Conservation (phyloP, 2,888 invertebrate genomes). For the Hetaerina titia region DNA sequence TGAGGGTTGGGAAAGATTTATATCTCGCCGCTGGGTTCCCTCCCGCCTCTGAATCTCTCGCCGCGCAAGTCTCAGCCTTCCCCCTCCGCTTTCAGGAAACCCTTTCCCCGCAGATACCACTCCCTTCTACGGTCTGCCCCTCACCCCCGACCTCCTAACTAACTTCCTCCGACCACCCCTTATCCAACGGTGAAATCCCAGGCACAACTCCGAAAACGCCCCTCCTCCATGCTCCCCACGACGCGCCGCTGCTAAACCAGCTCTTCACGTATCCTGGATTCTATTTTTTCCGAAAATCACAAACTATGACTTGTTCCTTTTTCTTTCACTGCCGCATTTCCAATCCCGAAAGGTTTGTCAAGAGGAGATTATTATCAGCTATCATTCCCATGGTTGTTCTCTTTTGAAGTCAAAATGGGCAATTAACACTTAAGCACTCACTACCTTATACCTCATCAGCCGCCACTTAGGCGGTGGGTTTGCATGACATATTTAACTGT, state of each 20-base stretch:
- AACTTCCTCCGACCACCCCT: not conserved
- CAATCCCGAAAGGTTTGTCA: too few species aligned
- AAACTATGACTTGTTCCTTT: not conserved
- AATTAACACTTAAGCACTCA: too few species aligned
- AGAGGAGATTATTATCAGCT: too few species aligned
- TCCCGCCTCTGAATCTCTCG: not conserved
- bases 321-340: not conserved
- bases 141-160: not conserved
- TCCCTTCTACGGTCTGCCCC: not conserved
- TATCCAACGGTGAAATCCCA: not conserved
- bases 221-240: too few species aligned
- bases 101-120: not conserved
- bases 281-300: not conserved
- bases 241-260: not conserved
- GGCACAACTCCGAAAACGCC: not conserved
- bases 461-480: too few species aligned
- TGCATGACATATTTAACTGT: too few species aligned
- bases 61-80: not conserved
- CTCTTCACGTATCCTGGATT: not conserved
- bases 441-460: too few species aligned
- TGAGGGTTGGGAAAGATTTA: not conserved
- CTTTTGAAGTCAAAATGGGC: too few species aligned
- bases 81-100: not conserved
- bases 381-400: too few species aligned
- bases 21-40: conserved; percentile 17